These are phyloP conservation scores for Macrophya alboannulata DNA, from an alignment of 2,888 invertebrate genomes.

Conservation along the genomic window DNA sequence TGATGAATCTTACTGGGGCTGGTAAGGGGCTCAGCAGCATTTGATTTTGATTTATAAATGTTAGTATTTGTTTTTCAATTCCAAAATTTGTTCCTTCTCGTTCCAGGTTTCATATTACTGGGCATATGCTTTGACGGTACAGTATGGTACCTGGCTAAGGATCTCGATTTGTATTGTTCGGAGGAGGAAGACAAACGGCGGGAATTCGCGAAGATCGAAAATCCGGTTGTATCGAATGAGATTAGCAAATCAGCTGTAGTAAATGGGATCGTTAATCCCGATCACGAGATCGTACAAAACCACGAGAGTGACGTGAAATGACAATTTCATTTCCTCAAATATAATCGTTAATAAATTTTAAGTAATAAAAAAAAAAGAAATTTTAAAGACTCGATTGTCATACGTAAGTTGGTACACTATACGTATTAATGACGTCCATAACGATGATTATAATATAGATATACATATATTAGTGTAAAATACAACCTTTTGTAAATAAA, in stretches of 20 bases:
- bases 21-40: constrained; percentile 76
- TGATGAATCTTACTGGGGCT: constrained; percentile 82
- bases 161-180: constrained; percentile 83
- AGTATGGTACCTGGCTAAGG: constrained; percentile 84
- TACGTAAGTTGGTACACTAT: background rate
- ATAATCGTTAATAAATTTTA: background rate
- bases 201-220: constrained; percentile 70
- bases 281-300: constrained; percentile 60
- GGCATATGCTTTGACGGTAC: constrained; percentile 84
- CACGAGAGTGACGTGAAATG: background rate
- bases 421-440: background rate
- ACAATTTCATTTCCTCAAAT: background rate
- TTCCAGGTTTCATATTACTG: constrained; percentile 82
- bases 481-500: constrained; percentile 67
- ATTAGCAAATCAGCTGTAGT: constrained; percentile 58
- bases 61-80: constrained; percentile 13
- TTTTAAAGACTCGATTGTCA: constrained; percentile 21
- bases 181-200: constrained; percentile 71
- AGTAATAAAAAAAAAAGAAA: background rate
- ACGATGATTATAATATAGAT: background rate
- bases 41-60: background rate
- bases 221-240: constrained; percentile 55
- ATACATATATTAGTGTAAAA: constrained; percentile 24
- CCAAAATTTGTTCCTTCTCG: constrained; percentile 44
- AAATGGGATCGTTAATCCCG: constrained; percentile 64